These are phyloP conservation scores for Pogona vitticeps DNA, from an alignment of 2,113 vertebrate species.

Conservation along the genomic window DNA sequence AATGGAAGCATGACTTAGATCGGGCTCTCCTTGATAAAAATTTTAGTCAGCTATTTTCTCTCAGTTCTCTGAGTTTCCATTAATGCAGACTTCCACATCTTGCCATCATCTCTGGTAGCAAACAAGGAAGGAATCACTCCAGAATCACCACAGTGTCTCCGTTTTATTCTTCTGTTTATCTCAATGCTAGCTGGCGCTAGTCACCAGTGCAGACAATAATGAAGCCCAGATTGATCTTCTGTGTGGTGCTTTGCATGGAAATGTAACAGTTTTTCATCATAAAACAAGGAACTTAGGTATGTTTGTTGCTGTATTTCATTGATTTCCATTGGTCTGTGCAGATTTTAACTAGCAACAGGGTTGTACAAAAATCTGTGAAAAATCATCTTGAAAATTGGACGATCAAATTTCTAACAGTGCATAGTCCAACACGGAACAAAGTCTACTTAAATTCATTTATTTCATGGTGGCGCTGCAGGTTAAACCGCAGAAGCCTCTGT, in stretches of 20 bases:
- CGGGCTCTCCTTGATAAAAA: conserved; percentile 10
- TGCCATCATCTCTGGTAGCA: background rate
- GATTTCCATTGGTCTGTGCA: background rate
- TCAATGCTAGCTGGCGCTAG: background rate
- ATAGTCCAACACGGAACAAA: background rate
- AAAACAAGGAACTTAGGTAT: background rate
- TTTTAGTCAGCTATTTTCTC: accelerated
- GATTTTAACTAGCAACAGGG: background rate
- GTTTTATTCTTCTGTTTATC: background rate
- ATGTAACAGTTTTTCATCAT: background rate
- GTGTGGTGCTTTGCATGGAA: background rate
- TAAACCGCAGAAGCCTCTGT: too few relatives aligned
- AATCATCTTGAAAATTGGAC: background rate
- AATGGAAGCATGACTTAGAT: conserved; percentile 93
- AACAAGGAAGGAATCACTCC: background rate
- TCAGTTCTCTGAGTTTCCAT: background rate
- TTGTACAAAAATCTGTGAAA: background rate
- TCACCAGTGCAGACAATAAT: background rate
- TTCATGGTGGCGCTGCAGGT: background rate
- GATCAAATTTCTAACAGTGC: background rate
- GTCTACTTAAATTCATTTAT: background rate
- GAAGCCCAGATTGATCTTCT: background rate
- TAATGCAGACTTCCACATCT: background rate
- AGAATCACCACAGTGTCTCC: background rate
- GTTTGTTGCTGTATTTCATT: background rate